Conservation (phyloP, 2,888 invertebrate species). For the Cyrtodaria siliqua region DNA sequence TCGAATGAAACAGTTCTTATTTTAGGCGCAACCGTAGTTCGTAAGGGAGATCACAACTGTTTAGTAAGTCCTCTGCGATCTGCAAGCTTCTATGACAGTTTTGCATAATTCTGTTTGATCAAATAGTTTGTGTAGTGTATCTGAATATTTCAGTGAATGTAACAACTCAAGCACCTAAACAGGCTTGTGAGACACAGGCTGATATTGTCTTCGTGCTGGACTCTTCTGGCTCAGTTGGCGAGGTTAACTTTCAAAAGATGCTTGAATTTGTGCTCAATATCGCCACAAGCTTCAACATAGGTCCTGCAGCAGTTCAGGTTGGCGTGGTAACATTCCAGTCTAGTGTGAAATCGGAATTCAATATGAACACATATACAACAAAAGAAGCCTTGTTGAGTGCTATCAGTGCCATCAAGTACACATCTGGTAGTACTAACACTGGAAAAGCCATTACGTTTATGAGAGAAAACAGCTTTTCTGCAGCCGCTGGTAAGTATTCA, state of each 20-base stretch:
- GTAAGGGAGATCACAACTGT: no score
- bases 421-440: slow-evolving; percentile 72
- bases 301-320: slow-evolving; percentile 49
- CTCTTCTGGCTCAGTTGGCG: slow-evolving; percentile 77
- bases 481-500: slow-evolving; percentile 70
- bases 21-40: no score
- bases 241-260: slow-evolving; percentile 75
- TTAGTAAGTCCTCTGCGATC: no score
- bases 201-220: slow-evolving; percentile 79
- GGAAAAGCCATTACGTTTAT: slow-evolving; percentile 71
- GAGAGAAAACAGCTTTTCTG: slow-evolving; percentile 66
- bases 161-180: slow-evolving; percentile 48
- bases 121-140: no score
- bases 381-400: slow-evolving; percentile 61
- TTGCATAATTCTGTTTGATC: no score
- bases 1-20: no score
- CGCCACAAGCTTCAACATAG: slow-evolving; percentile 71
- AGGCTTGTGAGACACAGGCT: slow-evolving; percentile 73
- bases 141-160: slow-evolving; percentile 56
- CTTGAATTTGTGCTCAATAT: slow-evolving; percentile 71
- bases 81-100: no score
- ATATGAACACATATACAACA: slow-evolving; percentile 64
- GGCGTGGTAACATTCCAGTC: slow-evolving; percentile 78
- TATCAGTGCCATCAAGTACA: slow-evolving; percentile 62
- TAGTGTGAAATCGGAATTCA: slow-evolving; percentile 68